phyloP scores from a whole-genome alignment of 2,888 invertebrate species.

The Synergus itoensis region DNA sequence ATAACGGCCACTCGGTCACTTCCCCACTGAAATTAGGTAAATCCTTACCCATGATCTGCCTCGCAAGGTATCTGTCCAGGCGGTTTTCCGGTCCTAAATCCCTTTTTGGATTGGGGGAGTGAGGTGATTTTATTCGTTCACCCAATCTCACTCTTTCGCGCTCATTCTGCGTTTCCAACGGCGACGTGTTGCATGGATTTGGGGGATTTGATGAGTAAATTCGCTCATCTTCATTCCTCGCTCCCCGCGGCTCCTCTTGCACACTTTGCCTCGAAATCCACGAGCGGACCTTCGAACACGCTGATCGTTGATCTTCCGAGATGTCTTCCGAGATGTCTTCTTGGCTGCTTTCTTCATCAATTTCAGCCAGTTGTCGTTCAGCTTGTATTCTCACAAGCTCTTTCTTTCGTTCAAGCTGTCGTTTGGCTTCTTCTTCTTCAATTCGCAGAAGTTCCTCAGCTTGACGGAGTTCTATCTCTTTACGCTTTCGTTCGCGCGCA shows the following conservation, averaged over 20 bases:
- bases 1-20: background rate
- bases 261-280: background rate
- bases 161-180: background rate
- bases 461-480: background rate
- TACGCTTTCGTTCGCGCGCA: background rate
- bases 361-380: background rate
- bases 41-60: background rate
- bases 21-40: background rate
- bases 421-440: background rate
- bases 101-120: background rate
- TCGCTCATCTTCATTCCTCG: background rate
- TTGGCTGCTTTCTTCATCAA: background rate
- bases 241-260: background rate
- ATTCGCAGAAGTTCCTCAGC: background rate
- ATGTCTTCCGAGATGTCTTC: background rate
- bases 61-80: background rate
- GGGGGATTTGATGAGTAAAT: too few species aligned
- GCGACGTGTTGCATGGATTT: too few species aligned
- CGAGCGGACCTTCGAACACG: background rate
- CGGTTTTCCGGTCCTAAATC: background rate
- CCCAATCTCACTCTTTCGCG: background rate
- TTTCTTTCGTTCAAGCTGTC: background rate
- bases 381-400: background rate
- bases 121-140: background rate
- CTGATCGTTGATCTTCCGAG: background rate